Percentiles rank a stretch among this genome's conserved stretches.
Evolutionary conservation across 2,797 vertebrate genomes (phyloP).

Genomic region (Danio kyathit): DNA sequence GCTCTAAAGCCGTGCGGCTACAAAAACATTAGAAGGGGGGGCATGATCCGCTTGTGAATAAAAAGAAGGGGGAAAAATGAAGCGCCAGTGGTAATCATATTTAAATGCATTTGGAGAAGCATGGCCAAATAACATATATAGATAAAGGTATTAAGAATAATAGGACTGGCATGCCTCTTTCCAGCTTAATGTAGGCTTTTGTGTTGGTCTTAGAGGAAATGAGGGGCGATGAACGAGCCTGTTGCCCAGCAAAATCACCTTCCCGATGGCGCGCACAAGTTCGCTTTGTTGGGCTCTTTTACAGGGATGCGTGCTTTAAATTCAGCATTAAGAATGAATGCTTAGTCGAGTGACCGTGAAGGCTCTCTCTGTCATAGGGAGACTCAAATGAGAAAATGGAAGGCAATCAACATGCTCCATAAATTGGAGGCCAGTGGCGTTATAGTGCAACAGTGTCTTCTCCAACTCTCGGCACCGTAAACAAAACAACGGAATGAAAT

Average conservation of each 20-base stretch:
- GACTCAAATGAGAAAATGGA: constrained; percentile 59
- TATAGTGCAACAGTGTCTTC: constrained; percentile 58
- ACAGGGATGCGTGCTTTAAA: constrained; percentile 55
- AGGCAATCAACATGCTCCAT: constrained; percentile 61
- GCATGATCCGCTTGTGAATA: constrained; percentile 50
- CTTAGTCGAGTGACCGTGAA: constrained; percentile 41
- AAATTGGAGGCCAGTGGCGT: constrained; percentile 54
- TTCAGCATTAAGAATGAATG: constrained; percentile 52
- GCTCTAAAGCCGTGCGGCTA: constrained; percentile 53
- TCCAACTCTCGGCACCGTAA: constrained; percentile 48
- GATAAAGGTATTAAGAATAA: constrained; percentile 75
- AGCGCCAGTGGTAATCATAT: constrained; percentile 68
- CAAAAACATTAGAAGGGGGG: constrained; percentile 47
- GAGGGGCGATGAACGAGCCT: constrained; percentile 58
- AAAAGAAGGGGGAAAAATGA: constrained; percentile 11
- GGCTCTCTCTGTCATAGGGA: constrained; percentile 44
- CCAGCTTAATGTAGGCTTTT: constrained; percentile 79
- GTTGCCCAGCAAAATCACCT: constrained; percentile 53
- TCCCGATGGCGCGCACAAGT: constrained; percentile 59
- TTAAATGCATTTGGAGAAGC: constrained; percentile 70
- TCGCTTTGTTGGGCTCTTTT: constrained; percentile 59
- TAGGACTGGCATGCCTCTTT: constrained; percentile 69
- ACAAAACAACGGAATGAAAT: constrained; percentile 59
- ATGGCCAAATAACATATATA: constrained; percentile 72
- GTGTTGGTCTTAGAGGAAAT: constrained; percentile 67